These are phyloP conservation scores for Agapostemon virescens DNA, from an alignment of 2,888 invertebrate species.

Conservation along the genomic window DNA sequence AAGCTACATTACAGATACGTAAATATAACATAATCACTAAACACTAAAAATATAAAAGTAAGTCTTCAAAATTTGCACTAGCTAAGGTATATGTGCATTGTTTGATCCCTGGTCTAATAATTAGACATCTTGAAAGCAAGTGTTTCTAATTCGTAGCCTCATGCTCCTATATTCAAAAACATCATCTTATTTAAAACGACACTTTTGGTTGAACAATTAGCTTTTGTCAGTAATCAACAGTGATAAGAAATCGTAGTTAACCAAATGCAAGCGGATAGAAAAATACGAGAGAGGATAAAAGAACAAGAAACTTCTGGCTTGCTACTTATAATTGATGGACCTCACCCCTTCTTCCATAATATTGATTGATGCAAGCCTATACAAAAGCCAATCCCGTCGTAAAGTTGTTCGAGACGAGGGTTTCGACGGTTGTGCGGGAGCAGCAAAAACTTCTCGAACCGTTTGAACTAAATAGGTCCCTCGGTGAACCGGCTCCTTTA, in stretches of 20 bases:
- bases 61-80: too few species aligned
- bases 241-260: background rate
- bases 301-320: background rate
- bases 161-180: too few species aligned
- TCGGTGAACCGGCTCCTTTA: slow-evolving; percentile 46
- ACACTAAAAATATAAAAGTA: too few species aligned
- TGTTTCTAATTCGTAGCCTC: background rate
- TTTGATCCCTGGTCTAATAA: background rate
- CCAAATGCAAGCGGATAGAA: background rate
- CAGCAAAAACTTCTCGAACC: slow-evolving; percentile 47
- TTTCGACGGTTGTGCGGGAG: slow-evolving; percentile 4
- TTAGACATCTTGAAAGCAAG: background rate
- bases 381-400: slow-evolving; percentile 14
- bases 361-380: slow-evolving; percentile 24
- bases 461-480: slow-evolving; percentile 34
- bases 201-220: too few species aligned
- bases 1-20: too few species aligned
- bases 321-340: slow-evolving; percentile 6
- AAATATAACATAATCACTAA: too few species aligned
- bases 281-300: background rate
- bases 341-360: background rate
- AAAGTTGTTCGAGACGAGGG: slow-evolving; percentile 8
- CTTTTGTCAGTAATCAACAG: background rate
- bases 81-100: too few species aligned
- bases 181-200: background rate